Evolutionary conservation across 2,888 invertebrate genomes (phyloP), one percentile per base, ranked within the genome.

Genomic region (Sesia bembeciformis): DNA sequence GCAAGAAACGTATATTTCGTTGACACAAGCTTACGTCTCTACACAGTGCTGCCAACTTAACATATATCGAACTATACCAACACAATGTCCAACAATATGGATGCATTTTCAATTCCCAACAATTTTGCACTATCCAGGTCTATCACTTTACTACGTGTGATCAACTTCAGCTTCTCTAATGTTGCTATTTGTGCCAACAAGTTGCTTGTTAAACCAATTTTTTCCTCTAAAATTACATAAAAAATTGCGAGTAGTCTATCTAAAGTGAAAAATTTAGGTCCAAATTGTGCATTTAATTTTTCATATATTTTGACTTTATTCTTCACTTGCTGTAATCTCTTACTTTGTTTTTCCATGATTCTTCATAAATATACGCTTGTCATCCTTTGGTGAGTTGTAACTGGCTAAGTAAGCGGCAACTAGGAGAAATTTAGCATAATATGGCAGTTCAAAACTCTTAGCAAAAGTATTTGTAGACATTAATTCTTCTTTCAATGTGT

Each of bases 151-250:
- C 93, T 92, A 0, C 94, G 91, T 2, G 93, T 91, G 53, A 98
- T 86, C 46, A 98, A 84, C 68, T 95, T 94, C 4, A 98, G 84
- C 69, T 96, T 94, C 1, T 97, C 96, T 67, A 98, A 90, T 5
- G 96, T 95, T 0, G 96, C 94, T 62, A 98, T 94, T 90, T 97
- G 97, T 3, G 95, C 93, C 42, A 96, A 85, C n/a, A 98, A 86
- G 75, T 95, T 95, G 59, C 96, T 96, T 43, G 97, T 96, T 23
- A 97, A 91, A 38, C 95, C 94, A 40, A 96, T 94, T 73, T 94
- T 94, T 56, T 95, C 95, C 57, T 96, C 95, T 23, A 96, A 86
- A 71, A 98, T 96, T 1, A 96, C 94, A 74, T 96, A 96, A 78
- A 97, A 97, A 65, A 97, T 97, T 1, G 97, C 96, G 56, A 97